Base-by-base conservation (phyloP, 2,797 vertebrate species). In the Eupleurogrammus muticus region DNA sequence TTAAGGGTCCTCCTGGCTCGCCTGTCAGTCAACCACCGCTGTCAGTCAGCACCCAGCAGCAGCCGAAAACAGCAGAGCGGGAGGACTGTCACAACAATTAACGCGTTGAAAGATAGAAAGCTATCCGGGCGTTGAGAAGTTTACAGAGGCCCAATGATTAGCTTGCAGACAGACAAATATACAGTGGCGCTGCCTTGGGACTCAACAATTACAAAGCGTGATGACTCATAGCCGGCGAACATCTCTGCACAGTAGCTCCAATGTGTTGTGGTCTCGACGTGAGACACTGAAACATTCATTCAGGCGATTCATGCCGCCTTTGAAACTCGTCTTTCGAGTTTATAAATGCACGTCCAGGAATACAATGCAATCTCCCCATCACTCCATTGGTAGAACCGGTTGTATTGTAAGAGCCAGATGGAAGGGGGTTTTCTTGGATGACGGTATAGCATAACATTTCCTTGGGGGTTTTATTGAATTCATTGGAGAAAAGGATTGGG, bases 131-230 rank as follows among this genome's bases (percentile, higher is more conserved):
- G 19, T 19, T 24, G 44, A 51, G n/a, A 32, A n/a, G 38, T 9
- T 17, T 32, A 56, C 24, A 21, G 50, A 24, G 28, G 64, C 42
- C 57, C 11, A 23, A 24, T 6, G 55, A n/a, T 63, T 63, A 38
- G 24, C 44, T 54, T 56, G 36, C 13, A 64, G 48, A 60, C 24
- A 17, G 56, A 11, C 9, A 40, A 34, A 66, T 71, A 42, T 32
- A 57, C 40, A 35, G 21, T 53, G 38, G 40, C 53, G 62, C 13
- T 49, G 35, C 53, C 67, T 19, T 28, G 56, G 35, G 71, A 58
- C 48, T 10, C 21, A 9, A 38, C 32, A 34, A 65, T 73, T 59
- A 17, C 38, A 28, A 72, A 12, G 64, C 69, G 59, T 42, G 46
- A 49, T 76, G 55, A 65, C 19, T 68, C 55, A 54, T 8, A 57